Evolutionary conservation across 1,140 invertebrate species (phyloP).

Genomic region (Druon quercuslanigerum): DNA sequence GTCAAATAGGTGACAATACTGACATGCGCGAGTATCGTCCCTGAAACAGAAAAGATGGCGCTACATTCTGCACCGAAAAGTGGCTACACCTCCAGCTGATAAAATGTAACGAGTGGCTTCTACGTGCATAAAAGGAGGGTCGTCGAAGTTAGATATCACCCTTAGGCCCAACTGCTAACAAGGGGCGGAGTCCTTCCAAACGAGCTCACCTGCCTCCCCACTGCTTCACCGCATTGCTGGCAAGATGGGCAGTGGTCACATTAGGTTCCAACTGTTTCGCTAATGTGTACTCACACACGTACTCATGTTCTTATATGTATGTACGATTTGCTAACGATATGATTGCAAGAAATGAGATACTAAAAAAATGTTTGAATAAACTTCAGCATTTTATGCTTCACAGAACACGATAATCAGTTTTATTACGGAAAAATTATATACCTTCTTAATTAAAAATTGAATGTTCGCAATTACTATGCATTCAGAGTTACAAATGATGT

Average conservation of each 20-base stretch:
- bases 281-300: constrained; percentile 44
- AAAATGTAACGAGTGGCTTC: constrained; percentile 48
- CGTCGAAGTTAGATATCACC: constrained; percentile 69
- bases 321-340: neutral
- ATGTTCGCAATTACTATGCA: neutral
- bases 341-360: too few relatives aligned
- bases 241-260: constrained; percentile 41
- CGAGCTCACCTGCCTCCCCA: constrained; percentile 66
- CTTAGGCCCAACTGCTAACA: constrained; percentile 69
- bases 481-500: neutral
- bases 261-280: constrained; percentile 50
- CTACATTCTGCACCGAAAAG: constrained; percentile 18
- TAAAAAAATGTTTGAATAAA: too few relatives aligned
- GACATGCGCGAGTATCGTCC: constrained; percentile 13
- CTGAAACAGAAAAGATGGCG: constrained; percentile 31
- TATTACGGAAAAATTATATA: too few relatives aligned
- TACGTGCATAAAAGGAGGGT: constrained; percentile 61
- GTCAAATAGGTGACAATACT: neutral
- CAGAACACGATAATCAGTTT: too few relatives aligned
- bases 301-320: constrained; percentile 38
- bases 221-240: constrained; percentile 57
- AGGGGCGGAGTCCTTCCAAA: constrained; percentile 70
- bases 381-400: too few relatives aligned
- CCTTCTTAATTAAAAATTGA: too few relatives aligned
- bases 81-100: constrained; percentile 46